Evolutionary conservation across 30 jellyfish, hydroid and myxozoan species (phyloP).

Genomic region (Aurelia aurita complex sp. Pacific): DNA sequence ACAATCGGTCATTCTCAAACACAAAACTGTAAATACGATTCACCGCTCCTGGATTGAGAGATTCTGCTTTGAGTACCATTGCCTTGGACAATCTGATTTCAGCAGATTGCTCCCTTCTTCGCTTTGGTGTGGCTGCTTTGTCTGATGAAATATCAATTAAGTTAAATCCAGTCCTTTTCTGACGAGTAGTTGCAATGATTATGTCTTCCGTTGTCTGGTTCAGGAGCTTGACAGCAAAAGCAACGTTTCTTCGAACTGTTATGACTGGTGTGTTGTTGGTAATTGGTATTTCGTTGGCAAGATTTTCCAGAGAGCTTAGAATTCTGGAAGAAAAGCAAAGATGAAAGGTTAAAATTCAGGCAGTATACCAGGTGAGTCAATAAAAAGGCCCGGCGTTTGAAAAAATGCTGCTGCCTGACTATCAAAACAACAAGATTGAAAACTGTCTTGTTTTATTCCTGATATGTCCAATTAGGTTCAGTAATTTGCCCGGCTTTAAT

Average conservation of each 20-base stretch:
- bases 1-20: constrained; percentile 48
- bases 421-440: no score
- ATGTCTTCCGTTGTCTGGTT: not conserved
- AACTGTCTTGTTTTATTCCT: no score
- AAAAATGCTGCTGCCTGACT: no score
- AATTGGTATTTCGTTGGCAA: constrained; percentile 37
- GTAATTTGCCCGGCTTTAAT: no score
- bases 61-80: constrained; percentile 27
- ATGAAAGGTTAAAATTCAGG: not conserved
- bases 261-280: not conserved
- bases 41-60: not conserved
- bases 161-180: constrained; percentile 22
- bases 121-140: not conserved
- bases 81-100: constrained; percentile 37
- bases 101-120: constrained; percentile 10
- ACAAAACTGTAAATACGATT: constrained; percentile 59
- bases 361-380: no score
- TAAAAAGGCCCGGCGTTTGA: no score
- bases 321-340: constrained; percentile 11
- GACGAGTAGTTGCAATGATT: constrained; percentile 13
- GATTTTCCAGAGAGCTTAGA: constrained; percentile 36
- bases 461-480: no score
- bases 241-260: constrained; percentile 51
- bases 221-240: constrained; percentile 40
- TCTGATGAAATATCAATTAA: not conserved